Evolutionary conservation across 1,140 invertebrate species (phyloP), one percentile per base, ranked within the genome.

Genomic region (Atta cephalotes): DNA sequence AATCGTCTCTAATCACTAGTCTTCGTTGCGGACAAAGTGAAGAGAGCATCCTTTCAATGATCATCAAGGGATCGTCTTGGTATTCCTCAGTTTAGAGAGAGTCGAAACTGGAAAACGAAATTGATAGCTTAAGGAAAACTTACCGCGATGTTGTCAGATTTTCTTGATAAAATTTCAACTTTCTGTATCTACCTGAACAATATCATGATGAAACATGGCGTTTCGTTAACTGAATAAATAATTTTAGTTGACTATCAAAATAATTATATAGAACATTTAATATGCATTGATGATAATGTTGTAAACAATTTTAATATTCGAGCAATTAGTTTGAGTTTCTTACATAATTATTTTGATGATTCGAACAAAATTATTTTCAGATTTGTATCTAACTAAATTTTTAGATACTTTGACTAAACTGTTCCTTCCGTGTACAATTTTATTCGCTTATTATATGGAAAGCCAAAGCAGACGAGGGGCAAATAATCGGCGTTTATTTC

Each of bases 1-100:
- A 92, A 91, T 93, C 89, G 80, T 87, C 91, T 90, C 90, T 93
- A 93, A 94, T 93, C 91, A 93, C 91, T 90, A 87, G 66, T 90
- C 88, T 89, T 87, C 79, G 49, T 80, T 84, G 66, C 77, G 81
- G 88, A 88, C 88, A 91, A 89, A 90, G 84, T 85, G 70, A 84
- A 79, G 58, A 81, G 89, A 85, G 62, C 77, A 86, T 76, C 77
- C 74, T 72, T 68, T 87, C 86, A 84, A 87, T 79, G 89, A 70
- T 87, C 72, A 60, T 77, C 25, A 81, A 7, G 78, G 74, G 3
- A 31, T 35, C 31, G 66, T 86, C 76, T 81, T 63, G 68, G 31
- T 70, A 56, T 31, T 82, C 66, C 58, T 72, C 35, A 12, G 51
- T 71, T 45, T 56, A 45, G 4, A 35, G 51, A 60, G 63, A 51